Conservation (phyloP, 2,888 invertebrate species). For the Drosophila paracracens region DNA sequence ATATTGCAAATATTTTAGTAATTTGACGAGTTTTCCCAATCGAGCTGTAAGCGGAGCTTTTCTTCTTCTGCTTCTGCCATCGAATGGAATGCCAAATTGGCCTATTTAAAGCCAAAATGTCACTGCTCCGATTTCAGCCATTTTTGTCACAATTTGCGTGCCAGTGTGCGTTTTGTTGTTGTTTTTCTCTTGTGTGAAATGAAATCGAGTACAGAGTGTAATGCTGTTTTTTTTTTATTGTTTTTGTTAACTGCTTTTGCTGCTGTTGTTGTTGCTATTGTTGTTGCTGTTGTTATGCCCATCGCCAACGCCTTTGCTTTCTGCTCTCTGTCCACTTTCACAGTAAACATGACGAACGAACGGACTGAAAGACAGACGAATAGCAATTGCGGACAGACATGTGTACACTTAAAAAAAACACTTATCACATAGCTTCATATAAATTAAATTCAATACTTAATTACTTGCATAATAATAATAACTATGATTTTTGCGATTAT, state of each 20-base stretch:
- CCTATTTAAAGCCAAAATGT: constrained; percentile 14
- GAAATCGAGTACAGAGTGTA: constrained; percentile 74
- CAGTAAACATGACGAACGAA: constrained; percentile 57
- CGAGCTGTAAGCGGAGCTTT: not conserved
- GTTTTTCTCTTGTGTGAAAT: constrained; percentile 55
- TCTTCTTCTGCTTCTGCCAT: not conserved
- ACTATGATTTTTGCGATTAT: not conserved
- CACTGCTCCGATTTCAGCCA: constrained; percentile 13
- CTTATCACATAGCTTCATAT: not conserved
- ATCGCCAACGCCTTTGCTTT: constrained; percentile 50
- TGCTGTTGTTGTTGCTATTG: constrained; percentile 19
- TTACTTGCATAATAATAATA: not conserved
- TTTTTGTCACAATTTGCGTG: constrained; percentile 10
- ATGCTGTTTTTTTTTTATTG: constrained; percentile 45
- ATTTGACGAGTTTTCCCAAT: constrained; percentile 6
- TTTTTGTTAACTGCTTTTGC: constrained; percentile 57
- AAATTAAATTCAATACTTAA: not conserved
- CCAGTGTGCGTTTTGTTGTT: constrained; percentile 60
- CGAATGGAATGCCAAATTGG: constrained; percentile 27
- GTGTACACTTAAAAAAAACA: not conserved
- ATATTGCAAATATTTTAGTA: not conserved
- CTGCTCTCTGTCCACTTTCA: constrained; percentile 73
- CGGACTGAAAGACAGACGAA: constrained; percentile 10
- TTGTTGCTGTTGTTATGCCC: constrained; percentile 32
- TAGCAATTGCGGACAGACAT: constrained; percentile 35